Evolutionary conservation across 2,113 vertebrate genomes (phyloP), one percentile per base, ranked within the genome.

Genomic region (Erinaceus europaeus): DNA sequence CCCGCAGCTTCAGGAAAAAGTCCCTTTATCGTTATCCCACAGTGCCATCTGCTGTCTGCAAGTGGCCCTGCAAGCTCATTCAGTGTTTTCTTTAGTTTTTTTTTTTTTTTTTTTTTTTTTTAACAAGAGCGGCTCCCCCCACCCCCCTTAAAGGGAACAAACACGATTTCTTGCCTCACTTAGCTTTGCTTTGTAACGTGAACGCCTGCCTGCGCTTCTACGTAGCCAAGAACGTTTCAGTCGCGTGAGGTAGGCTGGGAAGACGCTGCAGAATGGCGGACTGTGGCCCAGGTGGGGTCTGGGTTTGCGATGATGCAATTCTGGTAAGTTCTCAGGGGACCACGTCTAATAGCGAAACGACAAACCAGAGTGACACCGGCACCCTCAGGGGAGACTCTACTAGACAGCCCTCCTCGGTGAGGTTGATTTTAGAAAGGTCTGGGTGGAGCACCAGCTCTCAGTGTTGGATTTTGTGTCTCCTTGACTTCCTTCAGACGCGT

Each of bases 21-120:
- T 36, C 11, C 17, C n/a, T 75, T 64, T 90, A 88, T 50, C 52
- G 73, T 90, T 96, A 86, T 95, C 52, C 84, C 95, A 88, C 91
- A 97, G 93, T 95, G 96, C 97, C 96, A 97, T 91, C 97, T 97
- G 84, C 94, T 96, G 97, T 90, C 92, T 15, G 7, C 91, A 95
- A 93, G 72, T 32, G 23, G 23, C 40, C 75, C 18, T 0, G 1
- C 17, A 25, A 40, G 6, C 29, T 72, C 42, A 5, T 92, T 89
- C 29, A 34, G 21, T 2, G 0, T 13, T 25, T 68, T 68, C 62
- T 90, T 91, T 91, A 14, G 17, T 64, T 90, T 80, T 68, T 86
- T 84, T 59, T 55, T 55, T n/a, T 92, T 83, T 65, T 84, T 83
- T 59, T 50, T 92, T 84, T 67, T 85, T 83, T 52, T n/a, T n/a